Conservation (phyloP, 2,797 vertebrate genomes). For the Xiphorhynchus erythropygius region DNA sequence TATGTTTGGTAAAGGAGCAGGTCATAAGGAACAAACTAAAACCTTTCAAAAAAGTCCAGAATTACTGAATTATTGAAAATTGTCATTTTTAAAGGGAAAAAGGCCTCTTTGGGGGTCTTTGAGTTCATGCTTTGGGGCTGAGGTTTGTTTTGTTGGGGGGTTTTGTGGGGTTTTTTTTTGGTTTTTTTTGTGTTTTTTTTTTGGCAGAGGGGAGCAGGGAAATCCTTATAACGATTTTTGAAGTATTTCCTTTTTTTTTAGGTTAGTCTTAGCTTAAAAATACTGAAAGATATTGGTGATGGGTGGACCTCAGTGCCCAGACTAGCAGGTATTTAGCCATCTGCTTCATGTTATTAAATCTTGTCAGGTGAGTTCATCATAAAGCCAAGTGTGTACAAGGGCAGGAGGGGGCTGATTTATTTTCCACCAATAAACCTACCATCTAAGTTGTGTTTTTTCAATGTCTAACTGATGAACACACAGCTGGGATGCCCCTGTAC, state of each 20-base stretch:
- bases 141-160: background rate
- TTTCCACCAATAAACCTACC: background rate
- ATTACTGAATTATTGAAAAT: background rate
- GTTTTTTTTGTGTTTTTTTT: background rate
- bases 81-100: background rate
- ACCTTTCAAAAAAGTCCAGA: rapidly evolving
- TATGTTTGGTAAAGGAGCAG: background rate
- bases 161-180: background rate
- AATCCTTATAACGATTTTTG: background rate
- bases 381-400: background rate
- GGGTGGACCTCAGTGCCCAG: background rate
- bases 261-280: background rate
- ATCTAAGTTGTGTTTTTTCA: background rate
- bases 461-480: background rate
- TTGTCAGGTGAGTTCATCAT: rapidly evolving
- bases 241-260: background rate
- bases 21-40: background rate
- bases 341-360: background rate
- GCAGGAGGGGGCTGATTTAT: background rate
- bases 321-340: background rate
- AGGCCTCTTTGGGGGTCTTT: rapidly evolving
- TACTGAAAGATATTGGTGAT: rapidly evolving
- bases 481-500: background rate
- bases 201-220: background rate
- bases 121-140: background rate